Conservation (phyloP, 2,113 vertebrate species). For the Hippoglossus stenolepis region DNA sequence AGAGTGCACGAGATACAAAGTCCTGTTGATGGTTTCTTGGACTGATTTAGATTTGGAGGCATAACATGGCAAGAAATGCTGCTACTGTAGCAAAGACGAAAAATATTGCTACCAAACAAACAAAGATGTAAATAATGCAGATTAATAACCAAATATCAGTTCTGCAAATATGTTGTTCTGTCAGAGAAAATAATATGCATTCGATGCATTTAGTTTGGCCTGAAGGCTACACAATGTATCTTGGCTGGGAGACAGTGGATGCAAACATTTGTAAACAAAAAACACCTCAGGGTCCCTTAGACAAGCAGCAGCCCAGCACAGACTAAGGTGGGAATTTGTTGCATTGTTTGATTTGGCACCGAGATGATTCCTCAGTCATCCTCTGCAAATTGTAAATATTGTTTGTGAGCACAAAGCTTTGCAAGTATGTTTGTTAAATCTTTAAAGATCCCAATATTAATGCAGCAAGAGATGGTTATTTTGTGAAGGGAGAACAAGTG, state of each 20-base stretch:
- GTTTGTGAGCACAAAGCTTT: neutral
- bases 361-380: neutral
- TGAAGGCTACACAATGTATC: neutral
- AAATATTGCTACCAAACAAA: neutral
- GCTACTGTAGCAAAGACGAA: neutral
- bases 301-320: neutral
- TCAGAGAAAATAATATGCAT: neutral
- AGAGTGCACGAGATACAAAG: too few relatives aligned
- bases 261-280: neutral
- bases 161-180: neutral
- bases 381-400: neutral
- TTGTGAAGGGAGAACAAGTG: too few relatives aligned
- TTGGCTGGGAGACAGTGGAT: neutral
- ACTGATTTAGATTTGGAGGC: neutral
- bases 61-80: neutral
- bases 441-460: neutral
- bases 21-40: neutral
- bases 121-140: neutral
- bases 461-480: neutral
- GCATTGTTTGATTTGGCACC: neutral
- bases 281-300: neutral
- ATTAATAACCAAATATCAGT: neutral
- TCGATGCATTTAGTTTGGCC: neutral
- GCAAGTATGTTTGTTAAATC: neutral
- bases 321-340: neutral